phyloP scores from a whole-genome alignment of 2,888 invertebrate genomes.

The Yponomeuta malinellus region DNA sequence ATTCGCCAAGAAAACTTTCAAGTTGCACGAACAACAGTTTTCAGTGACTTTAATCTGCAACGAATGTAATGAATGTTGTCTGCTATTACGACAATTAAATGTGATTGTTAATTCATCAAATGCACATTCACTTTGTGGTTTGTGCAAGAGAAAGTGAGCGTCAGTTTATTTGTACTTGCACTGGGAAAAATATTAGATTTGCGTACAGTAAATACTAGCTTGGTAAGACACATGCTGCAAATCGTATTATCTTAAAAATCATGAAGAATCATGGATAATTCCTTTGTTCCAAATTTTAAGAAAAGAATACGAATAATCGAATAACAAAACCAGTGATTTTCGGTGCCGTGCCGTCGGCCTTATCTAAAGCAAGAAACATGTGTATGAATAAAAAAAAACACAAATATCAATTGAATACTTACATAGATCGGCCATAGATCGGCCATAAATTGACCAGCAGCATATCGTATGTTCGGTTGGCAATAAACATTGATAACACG shows the following conservation, averaged over 20 bases:
- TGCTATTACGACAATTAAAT: not conserved
- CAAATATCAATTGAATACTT: not conserved
- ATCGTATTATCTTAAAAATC: too few relatives aligned
- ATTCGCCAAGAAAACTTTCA: too few relatives aligned
- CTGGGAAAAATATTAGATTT: too few relatives aligned
- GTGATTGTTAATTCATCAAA: conserved; percentile 3
- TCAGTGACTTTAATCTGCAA: not conserved
- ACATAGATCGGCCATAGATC: not conserved
- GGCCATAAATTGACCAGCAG: conserved; percentile 7
- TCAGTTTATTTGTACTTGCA: not conserved
- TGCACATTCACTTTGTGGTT: not conserved
- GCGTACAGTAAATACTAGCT: too few relatives aligned
- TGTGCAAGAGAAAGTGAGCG: conserved; percentile 1
- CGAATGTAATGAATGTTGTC: not conserved
- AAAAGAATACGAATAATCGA: too few relatives aligned
- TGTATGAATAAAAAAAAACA: not conserved
- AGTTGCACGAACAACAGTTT: too few relatives aligned
- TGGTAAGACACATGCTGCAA: too few relatives aligned
- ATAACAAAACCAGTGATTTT: too few relatives aligned
- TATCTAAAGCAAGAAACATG: too few relatives aligned
- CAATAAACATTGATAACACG: conserved; percentile 5
- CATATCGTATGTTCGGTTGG: conserved; percentile 16
- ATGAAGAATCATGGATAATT: too few relatives aligned
- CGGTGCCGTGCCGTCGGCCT: too few relatives aligned
- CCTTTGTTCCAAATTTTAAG: too few relatives aligned